Conservation (phyloP, 2,113 vertebrate genomes). For the Paramormyrops kingsleyae region DNA sequence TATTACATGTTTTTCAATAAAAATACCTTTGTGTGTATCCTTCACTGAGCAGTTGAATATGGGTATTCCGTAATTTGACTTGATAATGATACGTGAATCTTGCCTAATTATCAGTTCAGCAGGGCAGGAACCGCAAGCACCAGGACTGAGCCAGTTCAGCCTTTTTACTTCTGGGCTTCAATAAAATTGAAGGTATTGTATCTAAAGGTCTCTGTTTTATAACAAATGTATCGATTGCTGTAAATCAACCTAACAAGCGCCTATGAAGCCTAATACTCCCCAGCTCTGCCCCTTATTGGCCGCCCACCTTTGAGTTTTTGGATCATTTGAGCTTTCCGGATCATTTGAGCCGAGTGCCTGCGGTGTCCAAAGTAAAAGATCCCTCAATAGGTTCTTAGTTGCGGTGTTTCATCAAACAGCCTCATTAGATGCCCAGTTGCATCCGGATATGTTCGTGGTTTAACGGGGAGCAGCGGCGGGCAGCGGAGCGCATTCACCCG, state of each 20-base stretch:
- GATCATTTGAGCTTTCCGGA: not conserved
- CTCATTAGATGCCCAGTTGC: not conserved
- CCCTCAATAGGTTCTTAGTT: not conserved
- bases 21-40: not conserved
- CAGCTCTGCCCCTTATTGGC: not conserved
- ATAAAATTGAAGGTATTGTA: not conserved
- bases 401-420: not conserved
- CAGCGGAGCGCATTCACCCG: not conserved
- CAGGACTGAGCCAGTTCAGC: not conserved
- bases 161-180: not conserved
- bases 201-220: not conserved
- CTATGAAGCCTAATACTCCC: not conserved
- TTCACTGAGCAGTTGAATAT: not conserved
- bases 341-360: not conserved
- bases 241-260: not conserved
- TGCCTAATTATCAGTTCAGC: not conserved
- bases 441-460: not conserved
- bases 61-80: not conserved
- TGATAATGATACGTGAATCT: not conserved
- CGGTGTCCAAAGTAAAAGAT: not conserved
- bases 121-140: not conserved
- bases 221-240: slow-evolving; percentile 1
- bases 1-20: slow-evolving; percentile 13
- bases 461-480: not conserved
- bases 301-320: not conserved